Evolutionary conservation across 2,113 vertebrate species (phyloP).

Genomic region (Calypte anna): DNA sequence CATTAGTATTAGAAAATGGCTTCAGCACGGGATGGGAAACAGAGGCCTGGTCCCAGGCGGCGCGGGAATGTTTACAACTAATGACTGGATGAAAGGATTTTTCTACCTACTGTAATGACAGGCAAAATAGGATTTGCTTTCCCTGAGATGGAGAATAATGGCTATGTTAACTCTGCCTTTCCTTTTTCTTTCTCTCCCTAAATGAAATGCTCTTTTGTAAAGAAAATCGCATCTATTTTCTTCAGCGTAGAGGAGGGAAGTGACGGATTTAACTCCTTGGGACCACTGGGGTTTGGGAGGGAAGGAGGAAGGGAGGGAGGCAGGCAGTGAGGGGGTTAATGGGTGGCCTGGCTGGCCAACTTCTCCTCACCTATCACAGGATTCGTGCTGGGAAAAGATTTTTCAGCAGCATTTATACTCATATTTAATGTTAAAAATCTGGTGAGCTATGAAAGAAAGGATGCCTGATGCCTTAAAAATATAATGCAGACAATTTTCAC

Average conservation of each 20-base stretch:
- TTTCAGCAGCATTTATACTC: background rate
- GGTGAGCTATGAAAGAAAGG: background rate
- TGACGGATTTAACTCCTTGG: conserved; percentile 69
- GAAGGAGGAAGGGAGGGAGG: background rate
- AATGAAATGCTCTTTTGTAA: conserved; percentile 84
- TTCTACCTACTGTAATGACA: conserved; percentile 83
- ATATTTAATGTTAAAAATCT: background rate
- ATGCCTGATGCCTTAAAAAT: background rate
- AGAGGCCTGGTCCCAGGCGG: conserved; percentile 81
- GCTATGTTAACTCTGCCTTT: conserved; percentile 77
- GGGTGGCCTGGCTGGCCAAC: conserved; percentile 27
- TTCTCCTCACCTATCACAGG: conserved; percentile 1
- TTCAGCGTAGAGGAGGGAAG: conserved; percentile 42
- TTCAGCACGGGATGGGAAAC: conserved; percentile 78
- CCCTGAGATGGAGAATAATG: conserved; percentile 82
- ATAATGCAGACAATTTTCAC: background rate
- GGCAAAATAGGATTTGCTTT: conserved; percentile 82
- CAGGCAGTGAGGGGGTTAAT: background rate
- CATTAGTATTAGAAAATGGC: conserved; percentile 87
- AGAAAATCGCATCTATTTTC: conserved; percentile 83
- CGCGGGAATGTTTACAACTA: conserved; percentile 82
- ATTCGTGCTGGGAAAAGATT: background rate
- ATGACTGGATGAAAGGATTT: conserved; percentile 85
- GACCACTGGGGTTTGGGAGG: background rate
- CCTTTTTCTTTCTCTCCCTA: conserved; percentile 71